Conservation (phyloP, 2,113 vertebrate species). For the Cranoglanis bouderius region DNA sequence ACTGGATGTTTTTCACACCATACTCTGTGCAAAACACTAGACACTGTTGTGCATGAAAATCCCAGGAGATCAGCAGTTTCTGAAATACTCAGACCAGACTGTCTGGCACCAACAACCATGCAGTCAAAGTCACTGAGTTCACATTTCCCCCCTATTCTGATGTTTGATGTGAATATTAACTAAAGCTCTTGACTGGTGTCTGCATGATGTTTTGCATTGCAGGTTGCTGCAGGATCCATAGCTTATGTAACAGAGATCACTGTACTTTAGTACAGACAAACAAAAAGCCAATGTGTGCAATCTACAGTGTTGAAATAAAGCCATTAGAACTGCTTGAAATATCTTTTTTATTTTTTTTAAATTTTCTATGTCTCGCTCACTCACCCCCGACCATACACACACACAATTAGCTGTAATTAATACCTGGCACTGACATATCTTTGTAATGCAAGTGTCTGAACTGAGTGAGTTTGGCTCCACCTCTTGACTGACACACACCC, state of each 20-base stretch:
- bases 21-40: neutral
- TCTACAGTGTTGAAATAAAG: slow-evolving; percentile 6
- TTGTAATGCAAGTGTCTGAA: neutral
- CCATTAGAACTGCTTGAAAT: slow-evolving; percentile 8
- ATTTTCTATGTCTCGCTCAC: neutral
- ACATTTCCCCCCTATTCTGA: neutral
- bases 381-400: neutral
- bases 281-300: neutral
- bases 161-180: neutral
- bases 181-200: neutral
- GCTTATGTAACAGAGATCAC: neutral
- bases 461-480: slow-evolving; percentile 21
- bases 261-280: neutral
- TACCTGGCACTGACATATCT: neutral
- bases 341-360: neutral
- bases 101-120: neutral
- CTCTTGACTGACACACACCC: slow-evolving; percentile 31
- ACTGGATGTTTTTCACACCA: neutral
- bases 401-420: neutral
- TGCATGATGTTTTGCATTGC: neutral
- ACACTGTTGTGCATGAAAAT: neutral
- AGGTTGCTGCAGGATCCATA: neutral
- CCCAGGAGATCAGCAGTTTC: neutral
- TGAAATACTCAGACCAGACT: neutral
- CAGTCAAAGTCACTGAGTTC: neutral